Conservation (phyloP, 2,113 vertebrate species). For the Addax nasomaculatus region DNA sequence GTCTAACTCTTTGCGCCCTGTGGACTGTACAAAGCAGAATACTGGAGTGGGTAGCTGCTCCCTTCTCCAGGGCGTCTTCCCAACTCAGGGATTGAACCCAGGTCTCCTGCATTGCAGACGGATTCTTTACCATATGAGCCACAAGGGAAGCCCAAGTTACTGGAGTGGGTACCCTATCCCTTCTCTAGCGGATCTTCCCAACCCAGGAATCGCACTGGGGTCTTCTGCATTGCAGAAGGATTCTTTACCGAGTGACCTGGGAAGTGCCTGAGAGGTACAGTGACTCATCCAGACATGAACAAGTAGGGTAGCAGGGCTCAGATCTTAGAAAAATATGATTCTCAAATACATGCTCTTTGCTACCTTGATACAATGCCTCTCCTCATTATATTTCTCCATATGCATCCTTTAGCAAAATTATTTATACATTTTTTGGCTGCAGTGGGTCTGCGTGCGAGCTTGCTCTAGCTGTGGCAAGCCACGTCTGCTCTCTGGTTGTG, state of each 20-base stretch:
- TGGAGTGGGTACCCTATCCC: background rate
- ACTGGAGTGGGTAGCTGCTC: background rate
- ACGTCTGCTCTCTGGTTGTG: accelerated
- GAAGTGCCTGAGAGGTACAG: background rate
- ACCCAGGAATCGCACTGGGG: background rate
- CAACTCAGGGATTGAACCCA: background rate
- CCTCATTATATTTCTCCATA: background rate
- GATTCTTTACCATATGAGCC: background rate
- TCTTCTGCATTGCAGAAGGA: background rate
- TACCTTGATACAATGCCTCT: background rate
- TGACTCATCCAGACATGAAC: background rate
- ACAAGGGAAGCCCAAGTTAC: background rate
- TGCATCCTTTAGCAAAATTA: background rate
- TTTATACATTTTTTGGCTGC: background rate
- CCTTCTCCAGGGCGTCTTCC: background rate
- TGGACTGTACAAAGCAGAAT: background rate
- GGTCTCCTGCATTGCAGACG: background rate
- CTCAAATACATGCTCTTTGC: background rate
- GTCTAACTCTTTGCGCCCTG: background rate
- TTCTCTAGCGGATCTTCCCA: background rate
- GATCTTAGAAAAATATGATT: background rate
- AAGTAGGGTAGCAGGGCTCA: background rate
- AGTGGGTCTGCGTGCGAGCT: background rate
- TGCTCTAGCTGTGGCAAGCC: background rate
- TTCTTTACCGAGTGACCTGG: background rate